Base-by-base conservation (phyloP, 2,113 vertebrate genomes). In the Serinus canaria region DNA sequence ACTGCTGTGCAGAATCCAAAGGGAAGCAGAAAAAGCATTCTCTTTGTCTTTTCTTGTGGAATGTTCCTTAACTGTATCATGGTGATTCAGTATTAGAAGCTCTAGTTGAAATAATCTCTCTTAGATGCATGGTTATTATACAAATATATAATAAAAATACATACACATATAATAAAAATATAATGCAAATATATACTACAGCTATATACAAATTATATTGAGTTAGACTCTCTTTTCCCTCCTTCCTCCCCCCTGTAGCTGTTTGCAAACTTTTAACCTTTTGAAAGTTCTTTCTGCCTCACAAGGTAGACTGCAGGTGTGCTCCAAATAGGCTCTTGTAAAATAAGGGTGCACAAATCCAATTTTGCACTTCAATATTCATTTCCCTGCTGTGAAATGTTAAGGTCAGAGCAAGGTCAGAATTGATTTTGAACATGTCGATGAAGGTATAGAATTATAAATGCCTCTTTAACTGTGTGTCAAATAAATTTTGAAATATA, bases 191-290 rank as follows among this genome's bases (percentile, higher is more conserved):
- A n/a, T n/a, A 14, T n/a, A 15, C 22, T 56, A 35, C 56, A 58
- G n/a, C 23, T 23, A 58, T 10, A 35, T 16, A 35, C 14, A 59
- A 35, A 59, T 59, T n/a, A 20, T 24, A 22, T 44, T 47, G 17
- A 82, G 13, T 53, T 67, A 62, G 4, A 35, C 13, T 10, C 2
- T 60, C 5, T 68, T 67, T 89, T 39, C 11, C 28, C 4, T 70
- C 50, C 22, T 6, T 1, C 1, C 13, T 79, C 13, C 15, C 27
- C 17, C 9, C 6, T 4, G 15, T n/a, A 46, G 2, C 10, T 33
- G 5, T 35, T 62, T 81, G 17, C 5, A 35, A 44, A 50, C 37
- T 78, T 82, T 83, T 50, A 79, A 60, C 23, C 15, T 75, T 91
- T 52, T n/a, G 7, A 49, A 86, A 56, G 17, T 22, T 90, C 23